Conservation (phyloP, 2,888 invertebrate genomes). For the Acronicta aceris region DNA sequence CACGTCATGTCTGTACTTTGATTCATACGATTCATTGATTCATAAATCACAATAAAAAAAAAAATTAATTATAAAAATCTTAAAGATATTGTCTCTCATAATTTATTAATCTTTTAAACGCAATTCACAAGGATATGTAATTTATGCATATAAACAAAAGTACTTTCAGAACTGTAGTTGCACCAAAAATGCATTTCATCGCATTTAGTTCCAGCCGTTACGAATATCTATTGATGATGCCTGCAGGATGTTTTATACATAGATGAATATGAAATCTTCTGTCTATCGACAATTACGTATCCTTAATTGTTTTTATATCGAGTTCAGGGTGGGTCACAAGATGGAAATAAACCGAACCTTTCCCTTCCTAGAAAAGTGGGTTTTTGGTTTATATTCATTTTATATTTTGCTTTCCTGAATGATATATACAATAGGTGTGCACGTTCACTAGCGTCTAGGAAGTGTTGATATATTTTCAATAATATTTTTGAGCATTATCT, state of each 20-base stretch:
- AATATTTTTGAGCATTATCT: slow-evolving; percentile 14
- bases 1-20: too few relatives aligned
- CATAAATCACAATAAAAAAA: too few relatives aligned
- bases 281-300: slow-evolving; percentile 12
- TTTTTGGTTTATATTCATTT: neutral
- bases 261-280: slow-evolving; percentile 4
- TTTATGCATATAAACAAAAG: slow-evolving; percentile 1
- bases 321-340: neutral
- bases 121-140: neutral
- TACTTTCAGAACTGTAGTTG: neutral
- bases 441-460: slow-evolving; percentile 2
- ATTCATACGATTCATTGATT: too few relatives aligned
- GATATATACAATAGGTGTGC: neutral
- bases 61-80: too few relatives aligned
- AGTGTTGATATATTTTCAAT: slow-evolving; percentile 8
- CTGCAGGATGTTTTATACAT: slow-evolving; percentile 7
- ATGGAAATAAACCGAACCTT: neutral
- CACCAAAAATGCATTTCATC: slow-evolving; percentile 18
- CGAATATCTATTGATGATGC: slow-evolving; percentile 2
- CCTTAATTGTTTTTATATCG: slow-evolving; percentile 1
- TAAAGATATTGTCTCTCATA: too few relatives aligned
- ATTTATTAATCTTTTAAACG: neutral
- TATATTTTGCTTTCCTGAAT: neutral
- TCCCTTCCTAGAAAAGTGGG: neutral
- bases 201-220: slow-evolving; percentile 28